phyloP scores from a whole-genome alignment of 2,113 vertebrate genomes.

The Calyptommatus sinebrachiatus region DNA sequence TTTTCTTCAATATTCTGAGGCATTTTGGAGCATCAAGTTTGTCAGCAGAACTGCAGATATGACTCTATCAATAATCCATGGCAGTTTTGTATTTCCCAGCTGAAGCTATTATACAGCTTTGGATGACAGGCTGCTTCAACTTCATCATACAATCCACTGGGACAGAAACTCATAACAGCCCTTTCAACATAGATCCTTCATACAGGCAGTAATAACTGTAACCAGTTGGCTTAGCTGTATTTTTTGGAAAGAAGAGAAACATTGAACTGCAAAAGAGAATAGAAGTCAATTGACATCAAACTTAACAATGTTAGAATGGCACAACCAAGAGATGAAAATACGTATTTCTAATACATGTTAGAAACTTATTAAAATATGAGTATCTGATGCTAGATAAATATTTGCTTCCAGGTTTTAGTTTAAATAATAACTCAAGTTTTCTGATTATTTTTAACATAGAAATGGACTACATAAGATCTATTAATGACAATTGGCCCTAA shows the following conservation, averaged over 20 bases:
- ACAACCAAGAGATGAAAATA: constrained; percentile 24
- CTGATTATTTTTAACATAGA: constrained; percentile 25
- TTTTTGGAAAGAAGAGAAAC: constrained; percentile 69
- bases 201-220: constrained; percentile 89
- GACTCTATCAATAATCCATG: constrained; percentile 92
- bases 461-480: not conserved
- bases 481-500: not conserved
- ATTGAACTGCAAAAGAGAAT: constrained; percentile 72
- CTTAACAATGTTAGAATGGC: constrained; percentile 43
- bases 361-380: constrained; percentile 20
- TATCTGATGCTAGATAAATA: not conserved
- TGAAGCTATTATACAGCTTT: constrained; percentile 84
- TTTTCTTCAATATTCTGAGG: constrained; percentile 76
- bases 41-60: constrained; percentile 87
- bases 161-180: constrained; percentile 93
- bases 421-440: constrained; percentile 30
- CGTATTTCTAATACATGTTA: constrained; percentile 6
- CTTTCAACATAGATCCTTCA: constrained; percentile 87
- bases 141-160: constrained; percentile 85
- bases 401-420: constrained; percentile 32
- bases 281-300: constrained; percentile 66
- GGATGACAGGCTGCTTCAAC: constrained; percentile 84
- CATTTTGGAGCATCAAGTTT: constrained; percentile 81
- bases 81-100: constrained; percentile 86
- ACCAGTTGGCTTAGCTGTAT: constrained; percentile 79